A percentile compares a stretch with the other conserved stretches of the same genome.
phyloP scores from a whole-genome alignment of 2,888 invertebrate species.

The Acleris laterana region DNA sequence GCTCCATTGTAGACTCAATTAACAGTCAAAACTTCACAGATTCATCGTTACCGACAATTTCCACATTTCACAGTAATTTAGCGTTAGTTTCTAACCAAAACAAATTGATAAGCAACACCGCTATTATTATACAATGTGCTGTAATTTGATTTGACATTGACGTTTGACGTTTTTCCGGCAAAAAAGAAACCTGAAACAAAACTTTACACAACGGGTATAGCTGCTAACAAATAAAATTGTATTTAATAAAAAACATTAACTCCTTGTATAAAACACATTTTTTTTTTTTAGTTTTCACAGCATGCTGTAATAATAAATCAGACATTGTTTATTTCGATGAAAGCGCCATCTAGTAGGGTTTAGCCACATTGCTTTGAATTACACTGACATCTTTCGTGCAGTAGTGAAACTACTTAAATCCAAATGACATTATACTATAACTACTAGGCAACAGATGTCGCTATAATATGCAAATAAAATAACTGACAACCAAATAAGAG shows the following conservation, averaged over 20 bases:
- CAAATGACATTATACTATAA: too few species aligned
- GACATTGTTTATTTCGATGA: neutral
- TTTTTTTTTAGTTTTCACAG: too few species aligned
- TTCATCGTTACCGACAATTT: constrained; percentile 28
- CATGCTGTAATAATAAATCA: neutral
- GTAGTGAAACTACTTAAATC: neutral
- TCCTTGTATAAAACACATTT: too few species aligned
- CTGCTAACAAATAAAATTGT: too few species aligned
- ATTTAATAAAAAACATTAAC: too few species aligned
- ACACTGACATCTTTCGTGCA: neutral
- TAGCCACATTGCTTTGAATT: neutral
- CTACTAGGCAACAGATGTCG: constrained; percentile 4
- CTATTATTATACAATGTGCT: neutral
- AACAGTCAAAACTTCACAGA: constrained; percentile 1
- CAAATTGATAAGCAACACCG: constrained; percentile 28
- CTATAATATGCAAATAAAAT: neutral
- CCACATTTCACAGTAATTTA: constrained; percentile 21
- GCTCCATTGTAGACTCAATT: constrained; percentile 58
- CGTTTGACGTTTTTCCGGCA: neutral
- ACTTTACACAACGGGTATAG: too few species aligned
- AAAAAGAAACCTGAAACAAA: too few species aligned
- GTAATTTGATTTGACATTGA: constrained; percentile 1
- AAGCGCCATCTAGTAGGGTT: neutral
- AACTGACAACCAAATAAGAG: too few species aligned
- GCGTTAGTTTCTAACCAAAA: constrained; percentile 27